Conservation (phyloP, 1,140 invertebrate genomes). For the Pteromalus puparum region DNA sequence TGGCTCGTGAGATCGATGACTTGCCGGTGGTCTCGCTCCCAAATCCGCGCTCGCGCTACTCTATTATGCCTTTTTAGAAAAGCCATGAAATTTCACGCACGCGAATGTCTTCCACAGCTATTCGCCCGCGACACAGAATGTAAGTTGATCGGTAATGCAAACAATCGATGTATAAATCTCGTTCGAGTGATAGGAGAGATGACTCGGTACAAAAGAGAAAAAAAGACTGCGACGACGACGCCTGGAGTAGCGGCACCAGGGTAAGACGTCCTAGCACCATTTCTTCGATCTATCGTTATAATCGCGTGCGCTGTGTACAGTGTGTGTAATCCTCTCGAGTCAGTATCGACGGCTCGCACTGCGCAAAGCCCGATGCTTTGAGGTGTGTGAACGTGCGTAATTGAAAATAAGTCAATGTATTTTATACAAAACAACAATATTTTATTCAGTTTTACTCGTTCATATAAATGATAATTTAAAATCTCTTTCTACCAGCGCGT, state of each 20-base stretch:
- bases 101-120: no score
- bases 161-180: no score
- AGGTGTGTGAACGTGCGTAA: neutral
- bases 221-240: constrained; percentile 8
- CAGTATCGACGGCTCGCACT: neutral
- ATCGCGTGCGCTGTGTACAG: constrained; percentile 21
- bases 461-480: constrained; percentile 6
- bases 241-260: constrained; percentile 62
- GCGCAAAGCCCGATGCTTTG: neutral
- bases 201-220: constrained; percentile 5
- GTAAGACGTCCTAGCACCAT: constrained; percentile 69
- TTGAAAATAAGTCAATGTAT: neutral
- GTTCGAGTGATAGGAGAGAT: neutral
- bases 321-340: constrained; percentile 8
- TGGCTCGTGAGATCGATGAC: constrained; percentile 62
- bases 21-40: constrained; percentile 48
- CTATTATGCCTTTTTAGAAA: constrained; percentile 25
- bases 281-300: constrained; percentile 45
- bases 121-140: neutral
- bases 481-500: neutral
- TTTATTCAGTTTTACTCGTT: neutral
- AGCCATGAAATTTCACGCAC: constrained; percentile 21
- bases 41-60: neutral
- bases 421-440: constrained; percentile 7
- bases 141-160: constrained; percentile 20